Evolutionary conservation across 2,888 invertebrate species (phyloP).

Genomic region (Agriopis leucophaearia): DNA sequence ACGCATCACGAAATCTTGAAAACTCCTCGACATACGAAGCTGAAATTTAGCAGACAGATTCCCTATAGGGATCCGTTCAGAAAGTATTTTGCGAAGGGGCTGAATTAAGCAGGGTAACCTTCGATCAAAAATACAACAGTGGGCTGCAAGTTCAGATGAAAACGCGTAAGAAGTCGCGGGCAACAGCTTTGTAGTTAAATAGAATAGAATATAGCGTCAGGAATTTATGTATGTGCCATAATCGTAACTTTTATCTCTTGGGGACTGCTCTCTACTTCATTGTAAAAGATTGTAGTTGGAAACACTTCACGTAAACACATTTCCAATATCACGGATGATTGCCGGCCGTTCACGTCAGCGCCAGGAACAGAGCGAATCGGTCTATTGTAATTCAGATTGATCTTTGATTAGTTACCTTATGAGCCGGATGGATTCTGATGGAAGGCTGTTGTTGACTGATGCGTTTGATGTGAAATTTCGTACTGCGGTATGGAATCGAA

Average conservation of each 20-base stretch:
- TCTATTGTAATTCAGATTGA: constrained; percentile 37
- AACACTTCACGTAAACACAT: constrained; percentile 14
- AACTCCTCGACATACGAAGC: too few relatives aligned
- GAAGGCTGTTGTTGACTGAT: constrained; percentile 8
- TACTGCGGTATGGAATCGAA: not conserved
- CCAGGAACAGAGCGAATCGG: constrained; percentile 30
- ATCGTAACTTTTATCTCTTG: constrained; percentile 26
- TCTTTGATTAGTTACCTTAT: constrained; percentile 22
- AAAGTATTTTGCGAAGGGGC: too few relatives aligned
- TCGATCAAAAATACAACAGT: too few relatives aligned
- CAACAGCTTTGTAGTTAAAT: not conserved
- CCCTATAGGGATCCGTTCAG: too few relatives aligned
- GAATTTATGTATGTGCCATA: constrained; percentile 13
- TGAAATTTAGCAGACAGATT: too few relatives aligned
- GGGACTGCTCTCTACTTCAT: constrained; percentile 20
- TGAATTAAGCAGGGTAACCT: too few relatives aligned
- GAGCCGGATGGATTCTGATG: constrained; percentile 11
- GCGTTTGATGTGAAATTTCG: constrained; percentile 7
- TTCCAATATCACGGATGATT: constrained; percentile 35
- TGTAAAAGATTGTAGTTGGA: constrained; percentile 29
- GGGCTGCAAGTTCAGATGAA: too few relatives aligned
- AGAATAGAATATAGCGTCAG: constrained; percentile 1
- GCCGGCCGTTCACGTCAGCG: constrained; percentile 30
- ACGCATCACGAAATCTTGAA: too few relatives aligned
- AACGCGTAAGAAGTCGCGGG: not conserved